Evolutionary conservation across 2,113 vertebrate genomes (phyloP), one percentile per base, ranked within the genome.

Genomic region (Hydrolagus affinis): DNA sequence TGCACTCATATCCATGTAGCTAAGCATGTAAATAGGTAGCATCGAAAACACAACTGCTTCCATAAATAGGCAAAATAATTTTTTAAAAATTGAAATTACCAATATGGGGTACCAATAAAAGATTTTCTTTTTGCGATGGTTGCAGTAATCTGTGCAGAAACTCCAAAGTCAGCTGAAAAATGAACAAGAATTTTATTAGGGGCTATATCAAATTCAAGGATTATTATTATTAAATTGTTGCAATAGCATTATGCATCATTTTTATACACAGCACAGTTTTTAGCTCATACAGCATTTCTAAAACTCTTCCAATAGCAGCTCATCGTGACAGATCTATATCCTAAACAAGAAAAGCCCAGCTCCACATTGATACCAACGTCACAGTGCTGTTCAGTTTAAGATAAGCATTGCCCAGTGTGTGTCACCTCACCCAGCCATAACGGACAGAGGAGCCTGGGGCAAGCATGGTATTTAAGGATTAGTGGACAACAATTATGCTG

Each of bases 41-140:
- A 78, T 62, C 28, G 17, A 23, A 44, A 44, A 60, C 21, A 70
- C 3, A 1, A 17, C 57, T 56, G 32, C 11, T 21, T 28, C 28
- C 44, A 86, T 21, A 19, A 75, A 66, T 17, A 72, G 12, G 32
- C 19, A 69, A 70, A 11, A 11, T 59, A n/a, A 28, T 32, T 64
- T 44, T n/a, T 66, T 4, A 14, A 23, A n/a, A 72, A 10, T 28
- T 21, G 87, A 44, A 89, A 86, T 96, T 94, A 99, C 98, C 98
- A 99, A 91, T 99, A 99, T 23, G 98, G 98, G 1, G 98, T 99
- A 91, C 98, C 98, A 92, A 99, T 99, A 91, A 99, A 99, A 19
- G 98, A 99, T 90, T 99, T 99, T 92, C 98, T 95, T 92, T 99
- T 99, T 86, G 98, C 98, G 87, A 99, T 94, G 59, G 98, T 99